Conservation (phyloP, 2,888 invertebrate genomes). For the Ischnus inquisitorius region DNA sequence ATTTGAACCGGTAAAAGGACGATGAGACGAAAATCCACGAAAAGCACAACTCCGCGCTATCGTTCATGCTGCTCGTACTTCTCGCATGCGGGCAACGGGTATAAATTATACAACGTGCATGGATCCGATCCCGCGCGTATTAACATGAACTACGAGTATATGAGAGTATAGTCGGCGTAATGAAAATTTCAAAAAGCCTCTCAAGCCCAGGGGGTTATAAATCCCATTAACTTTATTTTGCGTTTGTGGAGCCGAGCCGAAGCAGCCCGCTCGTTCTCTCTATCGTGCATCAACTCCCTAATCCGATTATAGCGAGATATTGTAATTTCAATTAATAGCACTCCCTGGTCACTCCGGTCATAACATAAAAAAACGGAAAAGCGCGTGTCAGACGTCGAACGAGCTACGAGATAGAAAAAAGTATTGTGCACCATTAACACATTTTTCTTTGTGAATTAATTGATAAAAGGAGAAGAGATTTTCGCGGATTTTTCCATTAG, state of each 20-base stretch:
- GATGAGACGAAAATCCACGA: not conserved
- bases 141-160: not conserved
- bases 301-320: constrained; percentile 40
- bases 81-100: not conserved
- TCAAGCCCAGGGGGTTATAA: constrained; percentile 74
- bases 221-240: constrained; percentile 78
- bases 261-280: constrained; percentile 30
- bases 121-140: not conserved
- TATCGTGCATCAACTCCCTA: not conserved
- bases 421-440: constrained; percentile 12
- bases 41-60: not conserved
- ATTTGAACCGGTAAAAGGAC: constrained; percentile 34
- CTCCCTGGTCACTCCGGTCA: constrained; percentile 2
- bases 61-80: not conserved
- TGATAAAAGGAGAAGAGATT: not conserved
- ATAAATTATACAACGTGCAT: too few relatives aligned
- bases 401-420: constrained; percentile 11
- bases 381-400: constrained; percentile 30
- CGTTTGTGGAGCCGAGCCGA: constrained; percentile 49
- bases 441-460: not conserved
- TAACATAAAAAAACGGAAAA: constrained; percentile 13
- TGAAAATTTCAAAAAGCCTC: constrained; percentile 80
- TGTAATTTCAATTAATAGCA: constrained; percentile 54
- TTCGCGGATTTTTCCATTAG: constrained; percentile 6
- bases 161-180: constrained; percentile 65